Evolutionary conservation across 2,888 invertebrate genomes (phyloP).

Genomic region (Trichogramma dendrolimi): DNA sequence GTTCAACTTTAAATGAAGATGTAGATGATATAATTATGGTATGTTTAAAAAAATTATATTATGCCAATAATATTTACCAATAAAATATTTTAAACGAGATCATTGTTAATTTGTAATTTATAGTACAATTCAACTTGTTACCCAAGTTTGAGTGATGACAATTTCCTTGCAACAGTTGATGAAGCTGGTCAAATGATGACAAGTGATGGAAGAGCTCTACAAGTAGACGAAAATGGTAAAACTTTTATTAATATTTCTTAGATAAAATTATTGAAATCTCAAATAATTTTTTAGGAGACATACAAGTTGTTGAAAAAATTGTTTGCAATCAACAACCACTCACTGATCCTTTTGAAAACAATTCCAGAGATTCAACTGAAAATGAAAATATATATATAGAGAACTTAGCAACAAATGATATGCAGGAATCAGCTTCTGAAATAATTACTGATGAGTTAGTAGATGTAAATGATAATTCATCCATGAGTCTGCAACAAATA

Average conservation of each 20-base stretch:
- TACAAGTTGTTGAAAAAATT: conserved; percentile 41
- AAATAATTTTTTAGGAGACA: conserved; percentile 36
- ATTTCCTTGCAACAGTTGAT: conserved; percentile 41
- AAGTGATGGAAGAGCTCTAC: conserved; percentile 40
- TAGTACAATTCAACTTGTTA: neutral
- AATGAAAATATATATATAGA: neutral
- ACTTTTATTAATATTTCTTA: neutral
- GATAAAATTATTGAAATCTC: conserved; percentile 4
- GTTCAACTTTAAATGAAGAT: conserved; percentile 24
- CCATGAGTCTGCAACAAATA: neutral
- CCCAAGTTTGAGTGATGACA: conserved; percentile 17
- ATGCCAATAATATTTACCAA: neutral
- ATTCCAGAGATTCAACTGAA: neutral
- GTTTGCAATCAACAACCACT: too few relatives aligned
- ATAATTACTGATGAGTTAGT: too few relatives aligned
- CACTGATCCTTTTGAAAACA: neutral
- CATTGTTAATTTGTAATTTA: conserved; percentile 7
- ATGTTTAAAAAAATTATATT: neutral
- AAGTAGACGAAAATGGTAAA: conserved; percentile 44
- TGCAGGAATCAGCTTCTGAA: too few relatives aligned
- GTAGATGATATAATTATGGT: conserved; percentile 31
- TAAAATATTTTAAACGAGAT: neutral
- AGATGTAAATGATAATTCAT: too few relatives aligned
- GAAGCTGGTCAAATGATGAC: conserved; percentile 45
- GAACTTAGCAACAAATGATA: too few relatives aligned